Evolutionary conservation across 64 coral and sea anemone genomes (phyloP), one percentile per base, ranked within the genome.

Genomic region (Stichodactyla mertensii): DNA sequence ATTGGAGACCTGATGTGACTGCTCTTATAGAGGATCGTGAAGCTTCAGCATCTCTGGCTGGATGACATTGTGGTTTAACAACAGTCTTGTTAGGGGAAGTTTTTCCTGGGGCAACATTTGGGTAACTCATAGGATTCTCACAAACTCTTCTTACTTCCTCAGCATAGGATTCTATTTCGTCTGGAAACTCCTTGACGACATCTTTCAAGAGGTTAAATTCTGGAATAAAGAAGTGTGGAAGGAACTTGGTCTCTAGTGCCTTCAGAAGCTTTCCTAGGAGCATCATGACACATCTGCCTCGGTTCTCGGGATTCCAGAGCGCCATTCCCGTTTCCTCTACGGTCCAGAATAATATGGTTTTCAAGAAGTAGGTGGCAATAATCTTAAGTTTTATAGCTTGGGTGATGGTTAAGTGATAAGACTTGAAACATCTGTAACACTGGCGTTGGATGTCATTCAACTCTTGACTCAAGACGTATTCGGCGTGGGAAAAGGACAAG

Each of bases 191-290:
- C 26, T 70, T 55, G 23, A 82, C 89, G 18, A 86, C 93, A 28
- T 70, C 58, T 52, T 74, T 71, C 52, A 94, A 85, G 0, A 94
- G 59, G 53, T 94, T 94, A 53, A 85, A 88, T 14, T 89, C 87
- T 0, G 86, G 77, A 61, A 94, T 88, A 69, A 94, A 94, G 61
- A 61, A 94, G 36, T 94, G 93, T 20, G 79, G 82, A 64, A 94
- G 83, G 52, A 20, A 57, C 52, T 58, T 88, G 16, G 74, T 82
- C 77, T 51, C 51, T 0, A 89, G 55, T 2, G 88, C 80, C 59
- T 60, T 56, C 8, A 59, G 56, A 4, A 85, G 64, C 22, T 77
- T 89, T 18, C 14, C 53, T 22, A 89, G 15, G 9, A 89, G 55
- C 80, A 57, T 88, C 82, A 88, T 88, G 16, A 91, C 83, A 66